Conservation (phyloP, 2,888 invertebrate species). For the Dinocampus coccinellae region DNA sequence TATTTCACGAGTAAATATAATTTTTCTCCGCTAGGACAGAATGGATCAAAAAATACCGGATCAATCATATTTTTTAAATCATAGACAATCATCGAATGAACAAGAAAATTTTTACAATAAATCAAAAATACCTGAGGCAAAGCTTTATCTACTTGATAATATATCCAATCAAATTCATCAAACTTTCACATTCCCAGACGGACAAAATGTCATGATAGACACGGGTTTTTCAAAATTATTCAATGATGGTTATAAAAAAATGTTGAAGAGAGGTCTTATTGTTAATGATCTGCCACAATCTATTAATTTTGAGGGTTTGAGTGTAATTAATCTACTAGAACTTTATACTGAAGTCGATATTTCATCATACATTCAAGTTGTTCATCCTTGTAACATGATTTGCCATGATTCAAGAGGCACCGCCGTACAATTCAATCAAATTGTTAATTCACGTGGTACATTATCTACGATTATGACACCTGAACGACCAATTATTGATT, state of each 20-base stretch:
- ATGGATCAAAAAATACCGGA: constrained; percentile 38
- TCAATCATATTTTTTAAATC: constrained; percentile 29
- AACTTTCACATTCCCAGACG: constrained; percentile 47
- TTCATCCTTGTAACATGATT: constrained; percentile 50
- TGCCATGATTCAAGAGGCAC: constrained; percentile 47
- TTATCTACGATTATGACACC: constrained; percentile 47
- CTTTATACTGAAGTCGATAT: constrained; percentile 42
- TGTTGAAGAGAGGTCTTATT: constrained; percentile 40
- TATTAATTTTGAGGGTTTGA: constrained; percentile 49
- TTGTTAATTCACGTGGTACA: constrained; percentile 36
- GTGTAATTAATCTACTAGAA: constrained; percentile 46
- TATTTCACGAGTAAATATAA: not conserved
- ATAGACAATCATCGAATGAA: constrained; percentile 21
- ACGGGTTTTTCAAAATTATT: constrained; percentile 47
- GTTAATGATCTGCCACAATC: constrained; percentile 44
- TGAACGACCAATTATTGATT: constrained; percentile 47
- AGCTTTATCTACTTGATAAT: constrained; percentile 45
- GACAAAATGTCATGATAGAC: constrained; percentile 48
- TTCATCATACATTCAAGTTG: constrained; percentile 39
- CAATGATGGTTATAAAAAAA: constrained; percentile 47
- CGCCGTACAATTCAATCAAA: constrained; percentile 46
- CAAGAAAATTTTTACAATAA: constrained; percentile 9
- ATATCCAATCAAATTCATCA: constrained; percentile 41
- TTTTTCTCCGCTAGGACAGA: constrained; percentile 40
- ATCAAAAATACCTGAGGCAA: constrained; percentile 30